A percentile compares a stretch with the other conserved stretches of the same genome.
These are phyloP conservation scores for Leuciscus idus DNA, from an alignment of 2,113 vertebrate species.

Conservation along the genomic window DNA sequence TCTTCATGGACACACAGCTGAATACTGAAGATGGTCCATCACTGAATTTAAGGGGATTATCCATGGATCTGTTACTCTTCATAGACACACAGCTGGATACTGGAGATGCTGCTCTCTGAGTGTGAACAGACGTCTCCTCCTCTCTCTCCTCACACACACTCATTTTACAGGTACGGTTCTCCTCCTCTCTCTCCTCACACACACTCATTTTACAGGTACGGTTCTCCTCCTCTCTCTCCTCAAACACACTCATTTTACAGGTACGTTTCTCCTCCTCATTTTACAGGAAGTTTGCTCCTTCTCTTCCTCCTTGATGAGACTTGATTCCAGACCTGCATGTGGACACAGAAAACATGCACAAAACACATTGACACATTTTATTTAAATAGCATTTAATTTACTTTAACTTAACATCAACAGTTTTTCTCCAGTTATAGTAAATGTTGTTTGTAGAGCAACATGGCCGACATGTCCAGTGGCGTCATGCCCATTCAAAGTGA, in stretches of 20 bases:
- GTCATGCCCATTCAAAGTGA: too few relatives aligned
- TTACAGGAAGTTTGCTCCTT: too few relatives aligned
- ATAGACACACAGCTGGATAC: too few relatives aligned
- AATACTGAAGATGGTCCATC: too few relatives aligned
- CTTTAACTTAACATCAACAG: not conserved
- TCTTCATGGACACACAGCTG: too few relatives aligned
- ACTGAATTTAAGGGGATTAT: accelerated
- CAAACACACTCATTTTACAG: not conserved
- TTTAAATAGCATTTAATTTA: not conserved
- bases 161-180: not conserved
- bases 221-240: not conserved
- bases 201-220: not conserved
- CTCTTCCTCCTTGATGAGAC: not conserved
- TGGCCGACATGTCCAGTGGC: too few relatives aligned
- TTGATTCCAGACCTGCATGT: not conserved
- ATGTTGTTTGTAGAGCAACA: too few relatives aligned
- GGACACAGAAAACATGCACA: too few relatives aligned
- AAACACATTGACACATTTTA: too few relatives aligned
- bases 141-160: not conserved
- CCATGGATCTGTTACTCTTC: too few relatives aligned
- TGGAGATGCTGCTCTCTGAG: not conserved
- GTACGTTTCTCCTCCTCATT: not conserved
- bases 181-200: not conserved
- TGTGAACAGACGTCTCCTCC: not conserved
- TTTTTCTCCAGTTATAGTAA: not conserved